Percentiles rank a stretch among this genome's conserved stretches.
These are phyloP conservation scores for Verasper variegatus DNA, from an alignment of 2,113 vertebrate genomes.

Conservation along the genomic window DNA sequence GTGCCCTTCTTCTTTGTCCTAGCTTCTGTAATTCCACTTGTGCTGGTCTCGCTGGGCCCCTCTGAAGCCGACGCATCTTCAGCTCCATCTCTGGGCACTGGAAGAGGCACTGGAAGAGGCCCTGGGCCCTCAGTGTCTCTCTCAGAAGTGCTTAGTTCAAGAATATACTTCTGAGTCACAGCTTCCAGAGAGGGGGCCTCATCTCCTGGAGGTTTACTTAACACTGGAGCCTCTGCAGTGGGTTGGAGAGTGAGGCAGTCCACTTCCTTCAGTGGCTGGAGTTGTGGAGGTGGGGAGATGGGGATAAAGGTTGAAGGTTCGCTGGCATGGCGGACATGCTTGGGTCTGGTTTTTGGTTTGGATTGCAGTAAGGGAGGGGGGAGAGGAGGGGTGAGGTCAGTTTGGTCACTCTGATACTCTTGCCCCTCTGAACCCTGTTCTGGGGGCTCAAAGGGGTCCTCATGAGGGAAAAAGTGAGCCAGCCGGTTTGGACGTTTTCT, in stretches of 20 bases:
- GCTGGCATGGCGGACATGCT: conserved; percentile 90
- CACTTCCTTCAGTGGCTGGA: conserved; percentile 59
- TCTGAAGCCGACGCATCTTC: conserved; percentile 69
- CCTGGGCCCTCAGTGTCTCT: conserved; percentile 45
- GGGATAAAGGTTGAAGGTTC: conserved; percentile 90
- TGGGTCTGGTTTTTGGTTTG: conserved; percentile 72
- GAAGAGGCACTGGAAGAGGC: conserved; percentile 44
- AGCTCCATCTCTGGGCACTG: conserved; percentile 44
- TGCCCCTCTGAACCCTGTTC: conserved; percentile 54
- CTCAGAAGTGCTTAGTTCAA: conserved; percentile 83
- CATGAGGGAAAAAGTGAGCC: conserved; percentile 77
- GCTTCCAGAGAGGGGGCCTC: conserved; percentile 88
- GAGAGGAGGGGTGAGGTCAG: conserved; percentile 47
- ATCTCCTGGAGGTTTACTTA: conserved; percentile 62
- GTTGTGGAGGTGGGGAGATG: conserved; percentile 82
- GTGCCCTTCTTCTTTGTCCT: conserved; percentile 76
- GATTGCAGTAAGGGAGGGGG: conserved; percentile 44
- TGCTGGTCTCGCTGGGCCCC: conserved; percentile 72
- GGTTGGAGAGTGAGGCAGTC: conserved; percentile 60
- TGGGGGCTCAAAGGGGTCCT: conserved; percentile 64
- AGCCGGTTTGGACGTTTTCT: conserved; percentile 88
- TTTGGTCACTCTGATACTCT: conserved; percentile 27
- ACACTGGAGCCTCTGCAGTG: conserved; percentile 55
- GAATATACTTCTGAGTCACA: conserved; percentile 89
- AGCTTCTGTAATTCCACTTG: conserved; percentile 74